These are phyloP conservation scores for Salvelinus namaycush DNA, from an alignment of 2,113 vertebrate genomes.

Conservation along the genomic window DNA sequence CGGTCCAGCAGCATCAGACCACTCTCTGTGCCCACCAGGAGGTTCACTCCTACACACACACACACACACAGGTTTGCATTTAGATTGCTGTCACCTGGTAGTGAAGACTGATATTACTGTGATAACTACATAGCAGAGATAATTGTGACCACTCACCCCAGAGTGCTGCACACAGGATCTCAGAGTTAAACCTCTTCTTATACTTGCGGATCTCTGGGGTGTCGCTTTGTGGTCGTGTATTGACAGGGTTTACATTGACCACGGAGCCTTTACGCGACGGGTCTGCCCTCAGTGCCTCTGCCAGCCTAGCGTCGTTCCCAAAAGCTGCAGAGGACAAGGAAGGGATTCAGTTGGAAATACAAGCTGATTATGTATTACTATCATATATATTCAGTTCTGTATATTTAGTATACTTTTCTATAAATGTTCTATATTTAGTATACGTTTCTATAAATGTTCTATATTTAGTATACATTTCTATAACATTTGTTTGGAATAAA, in stretches of 20 bases:
- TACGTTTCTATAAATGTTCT: too few species aligned
- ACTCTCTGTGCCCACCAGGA: constrained; percentile 96
- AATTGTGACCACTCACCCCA: constrained; percentile 81
- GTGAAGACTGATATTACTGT: constrained; percentile 10
- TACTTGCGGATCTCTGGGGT: constrained; percentile 98
- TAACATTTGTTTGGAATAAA: too few species aligned
- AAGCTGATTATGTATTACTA: not conserved
- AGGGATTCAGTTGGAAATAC: constrained; percentile 29
- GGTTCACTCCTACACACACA: constrained; percentile 85
- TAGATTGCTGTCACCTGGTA: constrained; percentile 46
- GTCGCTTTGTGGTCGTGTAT: constrained; percentile 97
- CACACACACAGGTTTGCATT: constrained; percentile 8
- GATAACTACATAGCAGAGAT: not conserved
- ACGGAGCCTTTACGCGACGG: constrained; percentile 94
- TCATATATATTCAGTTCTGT: not conserved
- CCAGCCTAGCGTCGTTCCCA: constrained; percentile 88
- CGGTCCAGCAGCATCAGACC: constrained; percentile 97
- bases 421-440: not conserved
- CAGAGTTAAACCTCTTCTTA: constrained; percentile 99
- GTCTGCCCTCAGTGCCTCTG: constrained; percentile 93
- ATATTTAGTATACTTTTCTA: not conserved
- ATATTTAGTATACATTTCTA: too few species aligned
- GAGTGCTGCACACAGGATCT: constrained; percentile 95
- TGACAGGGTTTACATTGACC: constrained; percentile 98
- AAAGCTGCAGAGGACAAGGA: constrained; percentile 79